Evolutionary conservation across 2,888 invertebrate genomes (phyloP).

Genomic region (Xanthostigma xanthostigma): DNA sequence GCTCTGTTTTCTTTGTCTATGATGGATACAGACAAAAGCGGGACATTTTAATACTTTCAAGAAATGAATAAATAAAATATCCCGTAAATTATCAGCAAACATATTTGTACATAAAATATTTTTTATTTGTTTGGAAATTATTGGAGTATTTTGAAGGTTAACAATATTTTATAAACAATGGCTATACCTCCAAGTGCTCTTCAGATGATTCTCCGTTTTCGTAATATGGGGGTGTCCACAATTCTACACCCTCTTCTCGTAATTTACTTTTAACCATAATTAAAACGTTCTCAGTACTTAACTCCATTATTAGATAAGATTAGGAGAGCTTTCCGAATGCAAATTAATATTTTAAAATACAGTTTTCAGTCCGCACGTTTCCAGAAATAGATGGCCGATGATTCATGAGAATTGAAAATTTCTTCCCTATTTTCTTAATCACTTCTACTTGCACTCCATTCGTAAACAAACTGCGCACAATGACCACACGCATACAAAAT

Average conservation of each 20-base stretch:
- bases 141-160: conserved; percentile 7
- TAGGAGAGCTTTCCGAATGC: no score
- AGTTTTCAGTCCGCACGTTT: no score
- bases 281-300: conserved; percentile 40
- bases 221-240: conserved; percentile 63
- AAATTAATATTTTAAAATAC: no score
- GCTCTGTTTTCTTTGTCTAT: no score
- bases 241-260: conserved; percentile 49
- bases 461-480: no score
- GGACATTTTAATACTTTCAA: background rate
- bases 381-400: no score
- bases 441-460: no score
- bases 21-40: no score
- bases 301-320: conserved; percentile 7
- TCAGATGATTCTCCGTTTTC: conserved; percentile 33
- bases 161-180: conserved; percentile 12
- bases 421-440: no score
- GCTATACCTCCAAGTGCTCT: conserved; percentile 32
- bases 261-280: conserved; percentile 51
- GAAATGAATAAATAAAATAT: background rate
- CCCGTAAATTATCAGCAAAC: background rate
- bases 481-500: no score
- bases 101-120: conserved; percentile 17
- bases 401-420: no score
- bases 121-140: background rate